A percentile compares a stretch with the other conserved stretches of the same genome.
Conservation (phyloP, 2,113 vertebrate genomes). For the Erythrocercus mccallii region DNA sequence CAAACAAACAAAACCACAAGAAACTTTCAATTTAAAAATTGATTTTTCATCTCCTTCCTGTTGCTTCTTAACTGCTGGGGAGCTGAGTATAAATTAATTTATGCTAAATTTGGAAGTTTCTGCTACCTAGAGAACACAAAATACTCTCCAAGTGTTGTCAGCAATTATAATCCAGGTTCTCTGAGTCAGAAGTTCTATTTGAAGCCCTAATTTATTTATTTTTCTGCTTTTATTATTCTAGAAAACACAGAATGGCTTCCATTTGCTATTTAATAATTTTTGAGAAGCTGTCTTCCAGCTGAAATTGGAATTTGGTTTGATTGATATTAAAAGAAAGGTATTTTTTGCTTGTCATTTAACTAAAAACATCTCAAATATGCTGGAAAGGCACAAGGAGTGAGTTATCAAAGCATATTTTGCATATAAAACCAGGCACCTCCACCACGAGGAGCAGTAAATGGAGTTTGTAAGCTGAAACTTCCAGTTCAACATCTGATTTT, state of each 20-base stretch:
- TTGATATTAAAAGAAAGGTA: accelerated
- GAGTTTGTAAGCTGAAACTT: neutral
- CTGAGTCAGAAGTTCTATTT: neutral
- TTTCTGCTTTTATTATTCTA: neutral
- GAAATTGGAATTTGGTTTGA: neutral
- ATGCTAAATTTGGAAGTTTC: neutral
- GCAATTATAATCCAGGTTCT: neutral
- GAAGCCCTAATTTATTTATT: neutral
- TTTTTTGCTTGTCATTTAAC: neutral
- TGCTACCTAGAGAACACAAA: neutral
- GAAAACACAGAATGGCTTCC: neutral
- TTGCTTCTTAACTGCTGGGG: neutral
- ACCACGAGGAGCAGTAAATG: neutral
- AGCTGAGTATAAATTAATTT: neutral
- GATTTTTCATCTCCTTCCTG: slow-evolving; percentile 19
- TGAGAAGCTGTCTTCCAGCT: neutral
- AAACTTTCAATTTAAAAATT: neutral
- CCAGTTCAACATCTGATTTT: neutral
- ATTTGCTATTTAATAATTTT: neutral
- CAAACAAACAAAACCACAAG: neutral
- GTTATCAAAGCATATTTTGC: neutral
- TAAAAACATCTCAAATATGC: neutral
- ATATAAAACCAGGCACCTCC: neutral
- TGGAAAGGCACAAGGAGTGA: neutral
- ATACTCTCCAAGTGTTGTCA: neutral